A percentile compares a stretch with the other conserved stretches of the same genome.
phyloP scores from a whole-genome alignment of 2,888 invertebrate genomes.

The Drosophila antonietae region DNA sequence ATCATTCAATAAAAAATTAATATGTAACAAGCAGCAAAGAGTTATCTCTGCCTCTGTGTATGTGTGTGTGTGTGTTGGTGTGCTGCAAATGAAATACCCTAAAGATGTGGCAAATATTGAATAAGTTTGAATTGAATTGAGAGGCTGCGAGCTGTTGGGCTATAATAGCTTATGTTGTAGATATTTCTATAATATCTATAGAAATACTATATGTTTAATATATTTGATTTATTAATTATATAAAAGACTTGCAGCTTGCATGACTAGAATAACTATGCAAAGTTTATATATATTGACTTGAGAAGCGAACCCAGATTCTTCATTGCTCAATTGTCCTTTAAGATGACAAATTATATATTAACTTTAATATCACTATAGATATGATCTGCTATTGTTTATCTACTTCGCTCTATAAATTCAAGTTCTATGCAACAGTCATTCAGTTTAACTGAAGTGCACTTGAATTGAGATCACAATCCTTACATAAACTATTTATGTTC shows the following conservation, averaged over 20 bases:
- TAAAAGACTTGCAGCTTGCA: no score
- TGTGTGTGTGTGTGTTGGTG: neutral
- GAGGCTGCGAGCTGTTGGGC: neutral
- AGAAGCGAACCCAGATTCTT: neutral
- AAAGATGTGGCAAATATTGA: neutral
- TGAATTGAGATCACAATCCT: neutral
- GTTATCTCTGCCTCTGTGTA: neutral
- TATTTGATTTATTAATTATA: no score
- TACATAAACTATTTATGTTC: neutral
- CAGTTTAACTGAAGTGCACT: neutral
- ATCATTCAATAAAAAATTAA: constrained; percentile 78
- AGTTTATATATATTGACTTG: no score
- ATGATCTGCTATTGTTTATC: neutral
- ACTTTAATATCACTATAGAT: neutral
- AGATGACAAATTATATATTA: neutral
- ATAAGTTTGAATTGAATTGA: neutral
- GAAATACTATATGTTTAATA: no score
- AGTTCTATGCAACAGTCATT: neutral
- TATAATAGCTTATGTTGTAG: neutral
- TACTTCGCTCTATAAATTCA: neutral
- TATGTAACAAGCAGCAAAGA: constrained; percentile 44
- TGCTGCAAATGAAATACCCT: constrained; percentile 10
- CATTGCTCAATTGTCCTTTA: neutral
- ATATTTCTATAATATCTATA: no score
- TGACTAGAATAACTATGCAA: no score